phyloP scores from a whole-genome alignment of 1,140 invertebrate species.

The Leptinotarsa defecta region DNA sequence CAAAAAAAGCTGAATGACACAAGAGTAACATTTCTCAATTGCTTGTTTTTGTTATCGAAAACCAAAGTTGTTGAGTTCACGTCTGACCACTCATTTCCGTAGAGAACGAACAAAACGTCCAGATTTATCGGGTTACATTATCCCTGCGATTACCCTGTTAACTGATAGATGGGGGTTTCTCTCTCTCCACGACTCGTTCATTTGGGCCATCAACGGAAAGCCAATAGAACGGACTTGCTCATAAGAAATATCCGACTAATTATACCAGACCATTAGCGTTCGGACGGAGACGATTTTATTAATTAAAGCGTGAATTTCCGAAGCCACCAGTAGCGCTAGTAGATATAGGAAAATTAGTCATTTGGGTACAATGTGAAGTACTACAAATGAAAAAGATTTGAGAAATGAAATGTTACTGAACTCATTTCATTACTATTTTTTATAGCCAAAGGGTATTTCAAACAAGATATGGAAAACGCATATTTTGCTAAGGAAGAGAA shows the following conservation, averaged over 20 bases:
- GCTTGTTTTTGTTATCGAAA: slow-evolving; percentile 10
- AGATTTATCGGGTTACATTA: slow-evolving; percentile 36
- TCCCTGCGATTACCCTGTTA: slow-evolving; percentile 36
- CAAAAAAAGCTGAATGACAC: no score
- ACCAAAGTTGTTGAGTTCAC: background rate
- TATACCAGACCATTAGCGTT: background rate
- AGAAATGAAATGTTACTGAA: no score
- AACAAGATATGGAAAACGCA: no score
- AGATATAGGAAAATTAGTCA: no score
- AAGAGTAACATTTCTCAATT: background rate
- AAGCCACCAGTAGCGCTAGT: background rate
- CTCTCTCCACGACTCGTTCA: slow-evolving; percentile 32
- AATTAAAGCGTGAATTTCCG: background rate
- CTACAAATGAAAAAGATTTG: no score
- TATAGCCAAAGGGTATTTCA: no score
- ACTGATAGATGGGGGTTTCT: slow-evolving; percentile 42
- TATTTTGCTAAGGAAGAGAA: no score
- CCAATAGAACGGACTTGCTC: slow-evolving; percentile 11
- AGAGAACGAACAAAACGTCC: slow-evolving; percentile 13
- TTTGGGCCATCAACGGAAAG: slow-evolving; percentile 21
- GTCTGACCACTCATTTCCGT: slow-evolving; percentile 5
- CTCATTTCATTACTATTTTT: no score
- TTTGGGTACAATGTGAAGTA: no score
- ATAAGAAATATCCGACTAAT: slow-evolving; percentile 3
- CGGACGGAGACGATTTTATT: background rate